Base-by-base conservation (phyloP, 1,140 invertebrate species). In the Glomeris maerens region DNA sequence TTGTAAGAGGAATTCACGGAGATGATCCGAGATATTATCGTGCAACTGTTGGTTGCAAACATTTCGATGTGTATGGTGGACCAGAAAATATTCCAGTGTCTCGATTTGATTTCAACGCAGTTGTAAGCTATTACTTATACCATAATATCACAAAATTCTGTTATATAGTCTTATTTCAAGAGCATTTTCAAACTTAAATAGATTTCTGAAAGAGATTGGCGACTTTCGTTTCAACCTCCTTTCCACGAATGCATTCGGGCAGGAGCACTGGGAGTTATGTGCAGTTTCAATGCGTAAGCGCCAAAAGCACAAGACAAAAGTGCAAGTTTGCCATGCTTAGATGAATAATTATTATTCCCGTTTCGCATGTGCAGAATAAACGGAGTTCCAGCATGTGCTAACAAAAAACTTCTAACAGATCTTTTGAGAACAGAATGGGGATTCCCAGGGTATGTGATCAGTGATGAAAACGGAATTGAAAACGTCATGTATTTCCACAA, bases 221-320 rank as follows among this genome's bases (percentile, higher is more conserved):
- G 58, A 27, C 52, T 62, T 26, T 67, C 66, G 0, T 67, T 62
- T 50, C 57, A 67, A 0, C 66, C 66, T 20, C 62, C 62, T 14
- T 68, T 69, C 52, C 55, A 53, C 29, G 48, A 42, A 2, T 68
- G 66, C 58, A 59, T 68, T 2, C 28, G 60, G 20, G 66, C 64
- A n/a, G 66, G 64, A 22, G 25, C 40, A 5, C 62, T 58, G 48
- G 64, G 59, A 50, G 4, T 67, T 1, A 67, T 67, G 64, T 64
- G 62, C 47, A 64, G 62, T 50, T 66, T 63, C 39, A 66, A 65
- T 55, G 59, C 60, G 64, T 66, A 22, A 38, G 25, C 5, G n/a
- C n/a, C n/a, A n/a, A n/a, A n/a, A n/a, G n/a, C n/a, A n/a, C n/a
- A n/a, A n/a, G n/a, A n/a, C n/a, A n/a, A n/a, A n/a, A n/a, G n/a